Evolutionary conservation across 2,888 invertebrate species (phyloP).

Genomic region (Drosophila sordidula): DNA sequence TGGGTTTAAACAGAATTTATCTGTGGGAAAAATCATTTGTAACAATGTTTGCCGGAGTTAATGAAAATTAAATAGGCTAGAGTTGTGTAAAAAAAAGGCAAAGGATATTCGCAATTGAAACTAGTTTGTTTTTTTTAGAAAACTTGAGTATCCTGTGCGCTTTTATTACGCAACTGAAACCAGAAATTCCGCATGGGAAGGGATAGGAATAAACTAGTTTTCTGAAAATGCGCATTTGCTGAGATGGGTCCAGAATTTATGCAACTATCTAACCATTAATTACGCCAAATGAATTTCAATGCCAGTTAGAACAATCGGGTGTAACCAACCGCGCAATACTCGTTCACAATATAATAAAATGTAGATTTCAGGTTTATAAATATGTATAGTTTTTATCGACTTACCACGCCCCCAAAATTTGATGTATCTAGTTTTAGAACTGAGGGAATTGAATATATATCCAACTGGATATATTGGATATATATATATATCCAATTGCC

Average conservation of each 20-base stretch:
- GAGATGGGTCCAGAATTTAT: not conserved
- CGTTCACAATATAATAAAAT: too few relatives aligned
- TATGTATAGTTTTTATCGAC: too few relatives aligned
- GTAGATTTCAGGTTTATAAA: too few relatives aligned
- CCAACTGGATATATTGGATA: too few relatives aligned
- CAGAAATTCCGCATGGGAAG: slow-evolving; percentile 11
- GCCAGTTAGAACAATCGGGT: not conserved
- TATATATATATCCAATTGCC: too few relatives aligned
- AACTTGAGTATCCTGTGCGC: slow-evolving; percentile 7
- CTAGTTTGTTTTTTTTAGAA: not conserved
- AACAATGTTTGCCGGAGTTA: slow-evolving; percentile 56
- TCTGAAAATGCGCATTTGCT: slow-evolving; percentile 5
- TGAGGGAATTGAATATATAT: too few relatives aligned
- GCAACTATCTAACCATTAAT: slow-evolving; percentile 21
- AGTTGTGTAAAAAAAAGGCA: slow-evolving; percentile 3
- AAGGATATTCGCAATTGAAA: slow-evolving; percentile 19
- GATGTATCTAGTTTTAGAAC: too few relatives aligned
- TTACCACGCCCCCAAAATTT: too few relatives aligned
- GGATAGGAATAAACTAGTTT: slow-evolving; percentile 26
- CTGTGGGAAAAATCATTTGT: slow-evolving; percentile 67
- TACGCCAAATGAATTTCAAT: slow-evolving; percentile 24
- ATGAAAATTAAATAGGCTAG: slow-evolving; percentile 56
- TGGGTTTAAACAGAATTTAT: slow-evolving; percentile 35
- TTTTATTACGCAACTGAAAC: slow-evolving; percentile 27
- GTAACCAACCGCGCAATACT: too few relatives aligned